Evolutionary conservation across 2,113 vertebrate genomes (phyloP).

Genomic region (Thinocorus orbignyianus): DNA sequence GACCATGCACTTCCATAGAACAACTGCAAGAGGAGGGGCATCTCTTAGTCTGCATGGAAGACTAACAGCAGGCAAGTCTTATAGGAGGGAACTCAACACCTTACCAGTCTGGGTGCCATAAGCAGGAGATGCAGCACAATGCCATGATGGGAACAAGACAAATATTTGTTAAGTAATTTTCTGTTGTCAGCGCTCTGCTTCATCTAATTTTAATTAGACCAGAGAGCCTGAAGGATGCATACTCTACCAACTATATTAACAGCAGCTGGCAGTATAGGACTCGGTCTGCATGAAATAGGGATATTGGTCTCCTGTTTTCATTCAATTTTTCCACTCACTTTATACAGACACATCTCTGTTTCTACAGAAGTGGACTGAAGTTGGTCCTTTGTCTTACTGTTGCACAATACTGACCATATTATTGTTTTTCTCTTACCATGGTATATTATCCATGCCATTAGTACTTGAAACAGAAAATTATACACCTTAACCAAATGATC

Average conservation of each 20-base stretch:
- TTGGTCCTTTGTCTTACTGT: not conserved
- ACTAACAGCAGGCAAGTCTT: not conserved
- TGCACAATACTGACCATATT: not conserved
- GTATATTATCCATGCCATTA: not conserved
- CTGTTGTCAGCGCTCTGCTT: not conserved
- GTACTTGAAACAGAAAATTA: not conserved
- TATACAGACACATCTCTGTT: not conserved
- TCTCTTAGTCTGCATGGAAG: not conserved
- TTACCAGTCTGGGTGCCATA: not conserved
- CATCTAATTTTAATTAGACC: constrained; percentile 19
- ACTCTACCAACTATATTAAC: not conserved
- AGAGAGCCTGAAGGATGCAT: not conserved
- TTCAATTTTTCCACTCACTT: not conserved
- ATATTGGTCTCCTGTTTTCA: not conserved
- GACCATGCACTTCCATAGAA: not conserved
- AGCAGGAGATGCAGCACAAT: not conserved
- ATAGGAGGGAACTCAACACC: not conserved
- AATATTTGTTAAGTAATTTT: constrained; percentile 5
- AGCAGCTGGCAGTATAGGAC: not conserved
- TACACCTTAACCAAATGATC: not conserved
- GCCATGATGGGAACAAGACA: not conserved
- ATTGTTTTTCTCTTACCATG: not conserved
- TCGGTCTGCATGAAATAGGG: not conserved
- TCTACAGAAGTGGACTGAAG: not conserved
- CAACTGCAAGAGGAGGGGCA: not conserved